Evolutionary conservation across 2,113 vertebrate genomes (phyloP).

Genomic region (Dipodomys stephensi): DNA sequence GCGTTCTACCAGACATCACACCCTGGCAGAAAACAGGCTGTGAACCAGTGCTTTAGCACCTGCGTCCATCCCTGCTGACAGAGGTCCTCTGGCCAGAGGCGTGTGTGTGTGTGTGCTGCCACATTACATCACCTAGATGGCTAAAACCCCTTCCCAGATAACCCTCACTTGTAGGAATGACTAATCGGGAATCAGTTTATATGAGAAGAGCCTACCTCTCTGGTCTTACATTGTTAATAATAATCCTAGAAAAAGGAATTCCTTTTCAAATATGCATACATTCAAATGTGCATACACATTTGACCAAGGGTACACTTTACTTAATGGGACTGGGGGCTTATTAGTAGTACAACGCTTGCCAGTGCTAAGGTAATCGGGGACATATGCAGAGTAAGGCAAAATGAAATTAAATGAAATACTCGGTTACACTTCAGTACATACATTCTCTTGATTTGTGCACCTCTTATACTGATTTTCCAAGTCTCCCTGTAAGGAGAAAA

Average conservation of each 20-base stretch:
- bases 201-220: neutral
- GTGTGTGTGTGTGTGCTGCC: neutral
- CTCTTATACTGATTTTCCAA: neutral
- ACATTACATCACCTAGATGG: neutral
- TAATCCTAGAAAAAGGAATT: constrained; percentile 37
- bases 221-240: neutral
- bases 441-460: neutral
- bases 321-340: neutral
- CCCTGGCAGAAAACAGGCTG: neutral
- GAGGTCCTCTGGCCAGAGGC: fast-evolving
- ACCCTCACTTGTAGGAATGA: neutral
- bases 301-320: neutral
- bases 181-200: neutral
- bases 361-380: neutral
- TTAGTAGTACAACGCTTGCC: neutral
- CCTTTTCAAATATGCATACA: neutral
- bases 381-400: neutral
- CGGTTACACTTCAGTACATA: neutral
- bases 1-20: too few relatives aligned
- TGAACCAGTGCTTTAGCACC: neutral
- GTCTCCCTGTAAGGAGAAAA: neutral
- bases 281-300: neutral
- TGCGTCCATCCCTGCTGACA: too few relatives aligned
- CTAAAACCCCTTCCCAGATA: neutral
- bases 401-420: neutral